These are phyloP conservation scores for Plectrocnemia conspersa DNA, from an alignment of 1,140 invertebrate species.

Conservation along the genomic window DNA sequence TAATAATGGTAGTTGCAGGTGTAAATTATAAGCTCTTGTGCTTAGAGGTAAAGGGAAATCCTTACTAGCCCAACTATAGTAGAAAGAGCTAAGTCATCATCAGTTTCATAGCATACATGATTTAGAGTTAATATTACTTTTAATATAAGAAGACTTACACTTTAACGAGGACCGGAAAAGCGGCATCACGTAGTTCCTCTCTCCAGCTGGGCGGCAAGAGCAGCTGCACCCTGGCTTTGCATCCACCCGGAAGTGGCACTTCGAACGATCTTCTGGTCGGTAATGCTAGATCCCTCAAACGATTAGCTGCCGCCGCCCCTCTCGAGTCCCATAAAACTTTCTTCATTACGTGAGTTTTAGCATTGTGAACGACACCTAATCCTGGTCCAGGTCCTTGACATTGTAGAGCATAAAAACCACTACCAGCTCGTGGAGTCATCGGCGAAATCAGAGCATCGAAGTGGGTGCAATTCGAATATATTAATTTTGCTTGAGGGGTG, in stretches of 20 bases:
- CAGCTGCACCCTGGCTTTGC: conserved; percentile 71
- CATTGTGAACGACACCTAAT: conserved; percentile 69
- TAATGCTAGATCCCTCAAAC: conserved; percentile 65
- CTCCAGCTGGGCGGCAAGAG: conserved; percentile 78
- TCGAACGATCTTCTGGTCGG: conserved; percentile 71
- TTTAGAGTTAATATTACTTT: too few species aligned
- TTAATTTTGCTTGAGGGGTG: conserved; percentile 65
- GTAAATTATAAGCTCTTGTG: too few species aligned
- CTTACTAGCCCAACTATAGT: too few species aligned
- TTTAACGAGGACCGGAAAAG: conserved; percentile 78
- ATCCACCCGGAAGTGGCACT: conserved; percentile 71
- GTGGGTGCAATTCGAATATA: conserved; percentile 76
- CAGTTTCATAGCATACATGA: too few species aligned
- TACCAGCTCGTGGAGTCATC: conserved; percentile 48
- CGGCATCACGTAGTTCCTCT: conserved; percentile 75
- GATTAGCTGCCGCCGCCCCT: conserved; percentile 53
- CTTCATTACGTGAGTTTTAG: conserved; percentile 64
- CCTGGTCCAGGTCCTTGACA: conserved; percentile 76
- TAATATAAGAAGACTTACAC: conserved; percentile 59
- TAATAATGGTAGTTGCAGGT: too few species aligned
- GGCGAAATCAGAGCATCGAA: conserved; percentile 68
- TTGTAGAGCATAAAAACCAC: conserved; percentile 69
- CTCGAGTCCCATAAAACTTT: conserved; percentile 72
- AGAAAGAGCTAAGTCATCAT: too few species aligned
- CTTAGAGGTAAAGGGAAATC: too few species aligned